These are phyloP conservation scores for Scolopax mira DNA, from an alignment of 2,113 vertebrate species.

Conservation along the genomic window DNA sequence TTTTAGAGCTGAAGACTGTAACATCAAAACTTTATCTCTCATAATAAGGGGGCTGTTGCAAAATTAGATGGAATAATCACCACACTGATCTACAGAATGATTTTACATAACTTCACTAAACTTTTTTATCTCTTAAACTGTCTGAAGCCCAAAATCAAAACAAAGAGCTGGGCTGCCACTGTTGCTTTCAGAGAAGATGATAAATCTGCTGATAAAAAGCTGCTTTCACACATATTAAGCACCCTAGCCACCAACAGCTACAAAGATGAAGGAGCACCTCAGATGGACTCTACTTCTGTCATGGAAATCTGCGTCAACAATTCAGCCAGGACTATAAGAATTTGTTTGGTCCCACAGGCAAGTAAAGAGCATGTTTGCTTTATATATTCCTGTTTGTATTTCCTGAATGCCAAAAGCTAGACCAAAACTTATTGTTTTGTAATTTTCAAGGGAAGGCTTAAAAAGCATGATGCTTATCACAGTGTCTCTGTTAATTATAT, in stretches of 20 bases:
- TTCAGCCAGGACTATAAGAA: not conserved
- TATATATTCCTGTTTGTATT: not conserved
- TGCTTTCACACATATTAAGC: not conserved
- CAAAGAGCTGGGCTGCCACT: not conserved
- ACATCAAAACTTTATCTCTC: not conserved
- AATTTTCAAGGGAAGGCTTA: not conserved
- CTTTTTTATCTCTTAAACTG: accelerated
- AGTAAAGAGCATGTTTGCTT: not conserved
- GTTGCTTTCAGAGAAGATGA: not conserved
- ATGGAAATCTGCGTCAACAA: not conserved
- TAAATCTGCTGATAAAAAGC: not conserved
- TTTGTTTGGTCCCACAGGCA: not conserved
- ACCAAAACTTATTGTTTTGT: not conserved
- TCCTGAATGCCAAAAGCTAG: not conserved
- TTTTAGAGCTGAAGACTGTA: not conserved
- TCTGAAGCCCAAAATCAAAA: not conserved
- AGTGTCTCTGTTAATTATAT: not conserved
- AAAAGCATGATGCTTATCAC: not conserved
- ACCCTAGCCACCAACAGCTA: not conserved
- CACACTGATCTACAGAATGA: not conserved
- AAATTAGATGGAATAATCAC: not conserved
- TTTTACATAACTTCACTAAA: not conserved
- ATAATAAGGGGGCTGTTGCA: not conserved
- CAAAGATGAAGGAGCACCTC: not conserved
- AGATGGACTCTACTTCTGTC: not conserved